Evolutionary conservation across 2,113 vertebrate genomes (phyloP), one percentile per base, ranked within the genome.

Genomic region (Brevimyrus niger): DNA sequence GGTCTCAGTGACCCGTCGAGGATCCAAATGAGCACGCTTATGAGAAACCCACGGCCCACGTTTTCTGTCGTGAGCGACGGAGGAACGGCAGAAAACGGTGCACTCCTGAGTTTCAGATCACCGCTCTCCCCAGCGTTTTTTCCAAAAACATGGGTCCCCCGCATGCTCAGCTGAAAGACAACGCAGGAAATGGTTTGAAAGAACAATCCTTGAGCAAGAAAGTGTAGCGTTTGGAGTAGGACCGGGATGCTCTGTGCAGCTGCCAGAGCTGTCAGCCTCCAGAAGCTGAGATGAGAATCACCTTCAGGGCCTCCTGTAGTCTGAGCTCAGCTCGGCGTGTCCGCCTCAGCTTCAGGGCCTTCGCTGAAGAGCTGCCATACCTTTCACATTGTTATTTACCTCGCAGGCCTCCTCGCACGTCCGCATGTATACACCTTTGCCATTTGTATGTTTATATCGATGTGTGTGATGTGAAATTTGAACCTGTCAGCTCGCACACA

Each of bases 181-280:
- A 87, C 35, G 17, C 9, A 61, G 55, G 55, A 61, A 61, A 58
- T 87, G 3, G 13, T 44, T 61, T 44, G 53, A 87, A 38, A 55
- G 51, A 11, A 87, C 86, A 61, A 61, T 87, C 35, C 53, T 44
- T 44, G 21, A 44, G 51, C 21, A 65, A 53, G 44, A 58, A n/a
- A 2, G 55, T 27, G 35, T 51, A 44, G 21, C 1, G 2, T 53
- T 58, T 11, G 50, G 35, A 31, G n/a, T 13, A 35, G 38, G 85
- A 87, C 38, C 38, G 38, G 58, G 87, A 87, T 65, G 19, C n/a
- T 87, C 3, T 46, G 38, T 65, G 87, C 55, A 9, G 17, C 55
- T 87, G 53, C 51, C 85, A 55, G 85, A 4, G 23, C 85, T 87
- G 85, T 55, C 85, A 87, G 85, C 23, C 87, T 87, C 35, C 38